Evolutionary conservation across 2,888 invertebrate species (phyloP).

Genomic region (Nudaria mundana): DNA sequence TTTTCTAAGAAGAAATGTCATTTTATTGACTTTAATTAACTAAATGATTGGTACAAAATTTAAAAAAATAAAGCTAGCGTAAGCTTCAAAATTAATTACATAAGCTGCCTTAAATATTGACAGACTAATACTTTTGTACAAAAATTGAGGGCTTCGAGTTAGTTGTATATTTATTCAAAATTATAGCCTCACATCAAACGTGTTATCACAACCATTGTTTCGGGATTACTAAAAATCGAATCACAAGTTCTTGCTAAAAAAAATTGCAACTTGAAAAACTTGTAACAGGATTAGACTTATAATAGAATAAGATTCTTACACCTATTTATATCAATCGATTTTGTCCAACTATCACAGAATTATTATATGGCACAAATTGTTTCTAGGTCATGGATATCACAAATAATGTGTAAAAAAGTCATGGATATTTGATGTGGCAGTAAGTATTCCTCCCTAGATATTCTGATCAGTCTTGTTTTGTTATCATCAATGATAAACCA

Average conservation of each 20-base stretch:
- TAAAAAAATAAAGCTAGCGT: conserved; percentile 63
- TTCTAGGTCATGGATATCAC: conserved; percentile 49
- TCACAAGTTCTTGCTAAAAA: conserved; percentile 23
- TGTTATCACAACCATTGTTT: conserved; percentile 34
- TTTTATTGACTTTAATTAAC: conserved; percentile 28
- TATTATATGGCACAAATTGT: conserved; percentile 50
- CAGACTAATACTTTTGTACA: conserved; percentile 20
- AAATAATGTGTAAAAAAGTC: conserved; percentile 44
- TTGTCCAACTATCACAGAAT: conserved; percentile 27
- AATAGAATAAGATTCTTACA: conserved; percentile 32
- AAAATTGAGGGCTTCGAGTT: conserved; percentile 20
- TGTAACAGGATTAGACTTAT: conserved; percentile 8
- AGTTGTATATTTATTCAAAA: conserved; percentile 16
- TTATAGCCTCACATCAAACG: conserved; percentile 33
- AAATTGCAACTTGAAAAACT: conserved; percentile 13
- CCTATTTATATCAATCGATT: conserved; percentile 43
- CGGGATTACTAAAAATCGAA: too few species aligned
- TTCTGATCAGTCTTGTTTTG: conserved; percentile 60
- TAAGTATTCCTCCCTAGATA: conserved; percentile 39
- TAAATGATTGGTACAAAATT: conserved; percentile 39
- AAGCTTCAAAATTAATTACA: conserved; percentile 44
- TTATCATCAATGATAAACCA: conserved; percentile 31
- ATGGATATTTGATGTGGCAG: conserved; percentile 41
- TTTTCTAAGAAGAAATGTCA: conserved; percentile 15
- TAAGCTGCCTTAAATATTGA: conserved; percentile 26